Conservation (phyloP, 2,113 vertebrate species). For the Taxidea taxus region DNA sequence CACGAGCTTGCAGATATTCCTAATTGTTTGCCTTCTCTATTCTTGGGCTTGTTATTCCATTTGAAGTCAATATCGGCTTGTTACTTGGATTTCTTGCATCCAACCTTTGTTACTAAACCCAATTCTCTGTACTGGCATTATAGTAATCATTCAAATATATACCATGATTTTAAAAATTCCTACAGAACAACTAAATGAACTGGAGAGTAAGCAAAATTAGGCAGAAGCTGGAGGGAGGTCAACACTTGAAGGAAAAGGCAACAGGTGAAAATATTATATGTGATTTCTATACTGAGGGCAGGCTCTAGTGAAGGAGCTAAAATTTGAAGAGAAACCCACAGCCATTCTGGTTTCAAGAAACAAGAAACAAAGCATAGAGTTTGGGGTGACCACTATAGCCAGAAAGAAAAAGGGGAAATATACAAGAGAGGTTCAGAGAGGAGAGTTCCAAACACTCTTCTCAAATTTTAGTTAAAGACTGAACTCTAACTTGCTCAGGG, state of each 20-base stretch:
- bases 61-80: neutral
- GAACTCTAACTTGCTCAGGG: neutral
- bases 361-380: neutral
- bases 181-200: neutral
- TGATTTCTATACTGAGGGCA: neutral
- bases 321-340: neutral
- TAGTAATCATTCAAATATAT: neutral
- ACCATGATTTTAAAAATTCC: neutral
- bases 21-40: neutral
- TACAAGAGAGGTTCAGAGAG: neutral
- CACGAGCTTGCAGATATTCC: neutral
- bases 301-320: neutral
- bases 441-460: neutral
- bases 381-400: neutral
- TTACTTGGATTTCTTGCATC: neutral
- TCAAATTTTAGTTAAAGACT: neutral
- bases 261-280: neutral
- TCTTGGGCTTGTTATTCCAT: neutral
- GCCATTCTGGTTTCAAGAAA: neutral
- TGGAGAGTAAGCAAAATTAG: neutral
- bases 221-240: neutral
- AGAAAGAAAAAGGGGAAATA: neutral
- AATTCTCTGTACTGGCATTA: neutral
- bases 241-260: neutral
- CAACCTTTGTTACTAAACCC: neutral